Evolutionary conservation across 2,797 vertebrate species (phyloP).

Genomic region (Anguilla megastoma): DNA sequence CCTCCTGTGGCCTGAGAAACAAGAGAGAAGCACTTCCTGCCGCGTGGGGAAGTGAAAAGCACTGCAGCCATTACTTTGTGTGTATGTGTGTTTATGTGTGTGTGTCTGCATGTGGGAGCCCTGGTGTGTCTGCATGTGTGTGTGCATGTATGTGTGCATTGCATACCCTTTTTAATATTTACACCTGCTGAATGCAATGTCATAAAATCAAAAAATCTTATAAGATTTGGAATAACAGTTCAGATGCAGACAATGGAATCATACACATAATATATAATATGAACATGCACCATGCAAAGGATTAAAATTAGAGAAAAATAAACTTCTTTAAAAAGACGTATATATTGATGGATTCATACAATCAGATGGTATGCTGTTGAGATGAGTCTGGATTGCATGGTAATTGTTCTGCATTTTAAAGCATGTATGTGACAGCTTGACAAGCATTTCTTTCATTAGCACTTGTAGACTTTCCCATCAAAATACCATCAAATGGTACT

Average conservation of each 20-base stretch:
- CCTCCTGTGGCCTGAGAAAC: conserved; percentile 46
- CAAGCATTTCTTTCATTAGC: conserved; percentile 61
- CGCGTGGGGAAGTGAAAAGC: conserved; percentile 61
- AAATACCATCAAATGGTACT: conserved; percentile 47
- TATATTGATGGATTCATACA: conserved; percentile 8
- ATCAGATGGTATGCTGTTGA: not conserved
- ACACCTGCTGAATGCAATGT: not conserved
- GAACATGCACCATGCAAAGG: conserved; percentile 26
- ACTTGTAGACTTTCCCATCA: conserved; percentile 45
- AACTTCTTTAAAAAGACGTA: too few species aligned
- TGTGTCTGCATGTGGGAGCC: not conserved
- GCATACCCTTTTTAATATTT: not conserved
- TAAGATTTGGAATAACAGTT: conserved; percentile 47
- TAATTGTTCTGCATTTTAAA: conserved; percentile 54
- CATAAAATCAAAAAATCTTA: not conserved
- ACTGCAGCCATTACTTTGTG: conserved; percentile 36
- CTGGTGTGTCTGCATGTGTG: not conserved
- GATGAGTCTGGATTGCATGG: conserved; percentile 27
- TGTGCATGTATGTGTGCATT: not conserved
- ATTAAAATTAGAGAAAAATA: conserved; percentile 17
- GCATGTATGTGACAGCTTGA: conserved; percentile 43
- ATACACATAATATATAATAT: not conserved
- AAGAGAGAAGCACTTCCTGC: conserved; percentile 61
- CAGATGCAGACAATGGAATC: conserved; percentile 32
- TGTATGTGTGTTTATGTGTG: not conserved